Base-by-base conservation (phyloP, 2,888 invertebrate species). In the Carabus problematicus region DNA sequence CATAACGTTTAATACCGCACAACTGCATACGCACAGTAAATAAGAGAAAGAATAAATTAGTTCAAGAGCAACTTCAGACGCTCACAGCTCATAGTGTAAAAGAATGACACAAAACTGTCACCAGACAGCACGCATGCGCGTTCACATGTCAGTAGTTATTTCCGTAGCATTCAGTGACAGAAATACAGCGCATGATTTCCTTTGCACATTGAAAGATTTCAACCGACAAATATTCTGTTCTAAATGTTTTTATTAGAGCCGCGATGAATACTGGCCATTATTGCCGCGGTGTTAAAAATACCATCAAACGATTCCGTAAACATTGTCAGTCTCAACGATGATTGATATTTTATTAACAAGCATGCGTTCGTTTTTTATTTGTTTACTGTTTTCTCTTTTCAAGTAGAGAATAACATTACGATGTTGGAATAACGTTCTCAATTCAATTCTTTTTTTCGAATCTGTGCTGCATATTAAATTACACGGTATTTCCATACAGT, bases 181-280 rank as follows among this genome's bases (percentile, higher is more conserved):
- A 56, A 56, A 56, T 56, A 56, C 56, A n/a, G 11, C 56, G 56
- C 2, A 9, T 40, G 56, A 56, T 56, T 56, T 56, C 56, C 56
- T 56, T 9, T 56, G 11, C 29, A 56, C 56, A 56, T 19, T 56
- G 58, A 66, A 59, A 66, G 58, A 66, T 66, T 66, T 66, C 49
- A 59, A 12, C 45, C 59, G 66, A 61, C 40, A 58, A 66, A 49
- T 58, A 58, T 58, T 66, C 29, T 40, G 39, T 47, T 66, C 66
- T 47, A 58, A 66, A 66, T 66, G 66, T 59, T 66, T 66, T 66
- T 58, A 66, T 66, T 66, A 66, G 19, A 29, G 29, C 29, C 47
- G 47, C 14, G 58, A 39, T 66, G 58, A 66, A 40, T 16, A 59
- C 52, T 58, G 47, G 9, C 58, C 45, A 66, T 47, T 64, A 64